These are phyloP conservation scores for Beris chalybata DNA, from an alignment of 2,888 invertebrate species.

Conservation along the genomic window DNA sequence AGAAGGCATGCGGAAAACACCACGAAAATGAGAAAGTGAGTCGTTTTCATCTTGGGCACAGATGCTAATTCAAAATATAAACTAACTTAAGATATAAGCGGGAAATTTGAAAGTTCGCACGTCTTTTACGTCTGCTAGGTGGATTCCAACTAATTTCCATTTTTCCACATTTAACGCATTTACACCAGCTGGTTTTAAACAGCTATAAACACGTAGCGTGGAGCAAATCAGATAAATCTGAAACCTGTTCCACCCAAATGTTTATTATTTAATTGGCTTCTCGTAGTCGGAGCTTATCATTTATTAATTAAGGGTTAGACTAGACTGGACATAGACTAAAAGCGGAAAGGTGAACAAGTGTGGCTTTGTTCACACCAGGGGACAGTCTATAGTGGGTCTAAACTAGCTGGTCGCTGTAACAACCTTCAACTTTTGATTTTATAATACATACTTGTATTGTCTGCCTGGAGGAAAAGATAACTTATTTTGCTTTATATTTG, in stretches of 20 bases:
- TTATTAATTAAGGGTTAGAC: too few species aligned
- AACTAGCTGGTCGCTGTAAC: too few species aligned
- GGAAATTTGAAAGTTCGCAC: neutral
- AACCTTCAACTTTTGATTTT: too few species aligned
- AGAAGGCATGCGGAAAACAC: neutral
- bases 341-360: too few species aligned
- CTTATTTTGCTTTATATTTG: too few species aligned
- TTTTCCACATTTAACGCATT: conserved; percentile 20
- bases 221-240: neutral
- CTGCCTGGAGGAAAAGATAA: too few species aligned
- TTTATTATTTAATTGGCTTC: neutral
- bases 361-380: too few species aligned
- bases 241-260: conserved; percentile 17
- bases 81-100: neutral
- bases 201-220: neutral
- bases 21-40: conserved; percentile 7
- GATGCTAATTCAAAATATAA: conserved; percentile 1
- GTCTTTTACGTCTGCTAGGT: conserved; percentile 10
- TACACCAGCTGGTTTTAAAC: conserved; percentile 5
- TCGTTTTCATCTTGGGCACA: conserved; percentile 3
- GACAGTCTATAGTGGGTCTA: too few species aligned
- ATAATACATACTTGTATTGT: too few species aligned
- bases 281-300: too few species aligned
- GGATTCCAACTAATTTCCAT: conserved; percentile 16
- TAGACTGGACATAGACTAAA: too few species aligned